phyloP scores from a whole-genome alignment of 2,797 vertebrate genomes.

The Psittacula echo region DNA sequence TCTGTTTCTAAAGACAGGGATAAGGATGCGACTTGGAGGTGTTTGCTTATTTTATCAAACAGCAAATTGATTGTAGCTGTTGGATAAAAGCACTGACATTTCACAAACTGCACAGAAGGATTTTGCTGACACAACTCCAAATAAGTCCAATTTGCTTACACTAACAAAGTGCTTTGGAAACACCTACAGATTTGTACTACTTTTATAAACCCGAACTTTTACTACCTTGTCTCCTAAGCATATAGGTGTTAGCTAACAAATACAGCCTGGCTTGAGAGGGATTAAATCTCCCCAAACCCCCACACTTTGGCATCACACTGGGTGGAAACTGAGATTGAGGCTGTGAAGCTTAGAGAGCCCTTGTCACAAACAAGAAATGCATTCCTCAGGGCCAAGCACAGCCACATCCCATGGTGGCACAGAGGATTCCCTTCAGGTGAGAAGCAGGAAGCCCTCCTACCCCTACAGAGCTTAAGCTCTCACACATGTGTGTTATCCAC shows the following conservation, averaged over 20 bases:
- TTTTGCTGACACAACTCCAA: constrained; percentile 34
- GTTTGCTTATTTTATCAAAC: constrained; percentile 53
- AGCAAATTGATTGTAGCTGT: constrained; percentile 52
- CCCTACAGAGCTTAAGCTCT: neutral
- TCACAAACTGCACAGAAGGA: constrained; percentile 5
- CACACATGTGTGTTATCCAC: neutral
- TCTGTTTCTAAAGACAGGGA: constrained; percentile 19
- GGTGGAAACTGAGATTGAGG: fast-evolving
- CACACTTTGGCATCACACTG: neutral
- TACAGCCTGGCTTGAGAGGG: neutral
- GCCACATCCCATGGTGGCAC: fast-evolving
- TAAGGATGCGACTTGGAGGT: neutral
- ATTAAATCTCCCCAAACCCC: neutral
- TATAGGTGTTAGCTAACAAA: neutral
- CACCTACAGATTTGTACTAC: neutral
- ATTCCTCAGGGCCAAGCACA: neutral
- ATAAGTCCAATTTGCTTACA: constrained; percentile 18
- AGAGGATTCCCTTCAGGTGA: neutral
- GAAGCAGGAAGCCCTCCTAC: neutral
- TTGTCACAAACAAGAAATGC: neutral
- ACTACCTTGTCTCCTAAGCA: neutral
- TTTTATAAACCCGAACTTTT: neutral
- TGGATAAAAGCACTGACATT: constrained; percentile 42
- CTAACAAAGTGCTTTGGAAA: neutral
- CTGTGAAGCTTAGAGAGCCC: neutral